phyloP scores from a whole-genome alignment of 2,888 invertebrate genomes.

The Microctonus brassicae region DNA sequence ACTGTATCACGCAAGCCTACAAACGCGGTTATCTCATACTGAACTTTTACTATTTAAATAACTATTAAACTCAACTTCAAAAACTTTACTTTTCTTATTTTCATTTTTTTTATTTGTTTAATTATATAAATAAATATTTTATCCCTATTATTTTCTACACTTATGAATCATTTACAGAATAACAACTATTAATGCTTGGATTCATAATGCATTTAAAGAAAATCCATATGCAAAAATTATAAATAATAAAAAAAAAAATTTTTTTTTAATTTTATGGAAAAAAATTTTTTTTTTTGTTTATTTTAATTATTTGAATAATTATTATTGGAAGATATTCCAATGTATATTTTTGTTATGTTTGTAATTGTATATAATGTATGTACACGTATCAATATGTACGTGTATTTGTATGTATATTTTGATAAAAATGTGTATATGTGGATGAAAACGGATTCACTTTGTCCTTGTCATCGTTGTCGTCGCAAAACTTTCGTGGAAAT shows the following conservation, averaged over 20 bases:
- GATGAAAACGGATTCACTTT: background rate
- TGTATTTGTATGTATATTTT: background rate
- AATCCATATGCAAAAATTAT: no score
- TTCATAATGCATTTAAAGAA: background rate
- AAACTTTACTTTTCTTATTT: background rate
- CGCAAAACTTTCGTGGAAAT: constrained; percentile 10
- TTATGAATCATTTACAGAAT: background rate
- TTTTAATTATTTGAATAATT: no score
- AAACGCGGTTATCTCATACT: constrained; percentile 26
- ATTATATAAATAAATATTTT: no score
- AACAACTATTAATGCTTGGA: background rate
- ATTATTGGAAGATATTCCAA: no score
- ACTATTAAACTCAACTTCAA: constrained; percentile 6
- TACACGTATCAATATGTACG: no score
- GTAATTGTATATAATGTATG: background rate
- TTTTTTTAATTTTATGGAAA: background rate
- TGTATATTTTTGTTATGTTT: no score
- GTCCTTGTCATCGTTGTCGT: constrained; percentile 4
- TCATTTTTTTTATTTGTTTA: no score
- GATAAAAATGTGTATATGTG: no score
- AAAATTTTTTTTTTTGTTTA: background rate
- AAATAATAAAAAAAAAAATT: background rate
- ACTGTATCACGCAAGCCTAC: constrained; percentile 41
- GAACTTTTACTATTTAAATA: background rate
- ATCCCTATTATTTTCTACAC: background rate